Percentiles rank a stretch among this genome's conserved stretches.
phyloP scores from a whole-genome alignment of 2,888 invertebrate genomes.

The Oxyscelio sp. region DNA sequence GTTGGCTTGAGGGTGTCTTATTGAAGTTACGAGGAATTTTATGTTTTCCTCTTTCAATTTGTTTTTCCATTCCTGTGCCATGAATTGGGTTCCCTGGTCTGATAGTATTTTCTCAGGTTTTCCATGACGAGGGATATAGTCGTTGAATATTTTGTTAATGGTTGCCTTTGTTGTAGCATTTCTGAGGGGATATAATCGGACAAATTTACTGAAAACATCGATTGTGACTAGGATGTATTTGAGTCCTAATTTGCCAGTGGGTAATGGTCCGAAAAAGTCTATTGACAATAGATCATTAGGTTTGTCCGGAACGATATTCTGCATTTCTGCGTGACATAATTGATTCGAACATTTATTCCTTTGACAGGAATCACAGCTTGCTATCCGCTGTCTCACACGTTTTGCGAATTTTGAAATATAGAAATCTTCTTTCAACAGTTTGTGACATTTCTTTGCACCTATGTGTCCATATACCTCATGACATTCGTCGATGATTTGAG shows the following conservation, averaged over 20 bases:
- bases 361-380: slow-evolving; percentile 58
- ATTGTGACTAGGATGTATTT: slow-evolving; percentile 57
- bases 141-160: neutral
- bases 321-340: slow-evolving; percentile 1
- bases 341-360: slow-evolving; percentile 44
- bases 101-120: neutral
- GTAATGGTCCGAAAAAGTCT: slow-evolving; percentile 44
- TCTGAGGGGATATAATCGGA: slow-evolving; percentile 35
- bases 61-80: neutral
- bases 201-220: slow-evolving; percentile 73
- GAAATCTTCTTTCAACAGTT: slow-evolving; percentile 26
- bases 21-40: neutral
- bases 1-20: neutral
- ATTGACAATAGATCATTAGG: slow-evolving; percentile 50
- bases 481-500: neutral
- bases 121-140: neutral
- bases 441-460: slow-evolving; percentile 31
- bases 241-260: slow-evolving; percentile 16
- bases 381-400: neutral
- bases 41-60: neutral
- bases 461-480: slow-evolving; percentile 35
- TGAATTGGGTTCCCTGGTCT: neutral
- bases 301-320: slow-evolving; percentile 13
- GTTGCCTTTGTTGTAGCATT: slow-evolving; percentile 32
- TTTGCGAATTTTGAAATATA: slow-evolving; percentile 10